These are phyloP conservation scores for Porites evermanni DNA, from an alignment of 92 coral and sea anemone species.

Conservation along the genomic window DNA sequence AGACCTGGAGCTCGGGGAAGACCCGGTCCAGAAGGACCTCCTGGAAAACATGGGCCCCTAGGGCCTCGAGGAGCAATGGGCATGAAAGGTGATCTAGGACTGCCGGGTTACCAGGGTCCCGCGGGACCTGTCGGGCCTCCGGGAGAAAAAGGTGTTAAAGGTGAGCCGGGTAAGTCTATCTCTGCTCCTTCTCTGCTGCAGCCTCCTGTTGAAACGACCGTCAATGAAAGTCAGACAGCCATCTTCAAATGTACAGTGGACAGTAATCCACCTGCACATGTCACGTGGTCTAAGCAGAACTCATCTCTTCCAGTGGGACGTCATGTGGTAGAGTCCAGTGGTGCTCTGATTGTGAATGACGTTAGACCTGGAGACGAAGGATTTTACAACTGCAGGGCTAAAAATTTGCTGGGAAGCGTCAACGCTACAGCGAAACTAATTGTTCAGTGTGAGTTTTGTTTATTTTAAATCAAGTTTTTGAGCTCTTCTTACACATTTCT, in stretches of 20 bases:
- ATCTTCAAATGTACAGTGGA: slow-evolving; percentile 46
- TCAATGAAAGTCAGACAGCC: slow-evolving; percentile 63
- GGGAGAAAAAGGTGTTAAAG: neutral
- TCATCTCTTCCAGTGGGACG: neutral
- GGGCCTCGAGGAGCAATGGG: neutral
- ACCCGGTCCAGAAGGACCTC: neutral
- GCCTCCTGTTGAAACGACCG: neutral
- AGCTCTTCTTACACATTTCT: neutral
- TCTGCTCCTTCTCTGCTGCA: neutral
- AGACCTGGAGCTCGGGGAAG: neutral
- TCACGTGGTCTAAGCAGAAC: slow-evolving; percentile 14
- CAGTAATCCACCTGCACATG: slow-evolving; percentile 62
- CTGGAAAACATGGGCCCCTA: neutral
- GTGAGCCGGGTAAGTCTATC: neutral
- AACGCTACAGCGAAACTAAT: neutral
- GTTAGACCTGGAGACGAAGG: neutral
- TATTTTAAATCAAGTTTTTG: neutral
- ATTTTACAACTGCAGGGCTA: neutral
- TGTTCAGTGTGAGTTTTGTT: neutral
- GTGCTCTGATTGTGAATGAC: neutral
- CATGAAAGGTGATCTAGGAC: neutral
- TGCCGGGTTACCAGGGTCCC: neutral
- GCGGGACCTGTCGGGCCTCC: neutral
- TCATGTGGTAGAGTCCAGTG: neutral
- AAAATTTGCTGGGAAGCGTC: neutral